Conservation (phyloP, 2,113 vertebrate species). For the Procavia capensis region DNA sequence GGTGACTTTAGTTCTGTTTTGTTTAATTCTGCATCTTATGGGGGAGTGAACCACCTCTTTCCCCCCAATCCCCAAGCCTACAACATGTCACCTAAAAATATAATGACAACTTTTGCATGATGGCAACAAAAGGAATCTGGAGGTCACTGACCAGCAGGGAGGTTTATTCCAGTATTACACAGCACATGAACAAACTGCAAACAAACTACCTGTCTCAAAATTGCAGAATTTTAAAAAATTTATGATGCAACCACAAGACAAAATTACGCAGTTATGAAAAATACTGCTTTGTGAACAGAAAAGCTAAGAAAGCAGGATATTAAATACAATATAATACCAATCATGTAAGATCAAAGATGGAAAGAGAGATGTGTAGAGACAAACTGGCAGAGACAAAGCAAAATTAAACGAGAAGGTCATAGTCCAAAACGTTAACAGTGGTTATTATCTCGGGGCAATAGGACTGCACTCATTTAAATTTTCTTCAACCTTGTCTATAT, state of each 20-base stretch:
- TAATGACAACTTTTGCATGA: background rate
- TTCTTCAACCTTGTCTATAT: conserved; percentile 36
- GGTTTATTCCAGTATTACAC: conserved; percentile 16
- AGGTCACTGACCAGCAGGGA: conserved; percentile 34
- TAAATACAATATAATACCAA: conserved; percentile 48
- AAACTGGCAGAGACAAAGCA: background rate
- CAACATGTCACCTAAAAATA: conserved; percentile 1
- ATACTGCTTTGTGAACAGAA: background rate
- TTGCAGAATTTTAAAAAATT: background rate
- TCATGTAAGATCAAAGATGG: conserved; percentile 28
- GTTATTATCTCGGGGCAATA: conserved; percentile 5
- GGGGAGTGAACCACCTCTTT: background rate
- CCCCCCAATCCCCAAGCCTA: background rate
- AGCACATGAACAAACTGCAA: conserved; percentile 25
- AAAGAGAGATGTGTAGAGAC: background rate
- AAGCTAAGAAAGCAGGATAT: conserved; percentile 20
- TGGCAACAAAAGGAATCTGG: conserved; percentile 38
- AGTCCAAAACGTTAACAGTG: conserved; percentile 25
- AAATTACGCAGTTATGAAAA: conserved; percentile 40
- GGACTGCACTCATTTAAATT: background rate
- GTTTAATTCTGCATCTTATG: conserved; percentile 10
- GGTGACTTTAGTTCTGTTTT: conserved; percentile 35
- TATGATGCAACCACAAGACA: conserved; percentile 19
- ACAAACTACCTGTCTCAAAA: conserved; percentile 40
- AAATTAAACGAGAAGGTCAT: background rate